phyloP scores from a whole-genome alignment of 2,888 invertebrate genomes.

The Callyntrura sp. region DNA sequence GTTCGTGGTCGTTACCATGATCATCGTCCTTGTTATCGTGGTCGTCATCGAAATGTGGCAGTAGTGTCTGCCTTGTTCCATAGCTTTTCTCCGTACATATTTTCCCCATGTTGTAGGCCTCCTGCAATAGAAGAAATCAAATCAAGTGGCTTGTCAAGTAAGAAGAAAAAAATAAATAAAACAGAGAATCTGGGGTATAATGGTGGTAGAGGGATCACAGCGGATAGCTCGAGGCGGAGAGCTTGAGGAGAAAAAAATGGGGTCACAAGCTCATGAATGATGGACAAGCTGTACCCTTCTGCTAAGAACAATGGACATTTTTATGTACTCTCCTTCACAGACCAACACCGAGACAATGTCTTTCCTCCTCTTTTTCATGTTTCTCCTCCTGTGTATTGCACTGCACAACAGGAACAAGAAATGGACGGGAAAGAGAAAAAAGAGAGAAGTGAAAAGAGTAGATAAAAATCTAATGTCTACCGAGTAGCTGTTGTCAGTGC shows the following conservation, averaged over 20 bases:
- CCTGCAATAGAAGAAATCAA: slow-evolving; percentile 33
- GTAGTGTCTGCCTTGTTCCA: background rate
- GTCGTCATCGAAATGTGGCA: slow-evolving; percentile 19
- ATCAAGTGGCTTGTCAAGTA: slow-evolving; percentile 10
- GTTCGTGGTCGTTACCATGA: slow-evolving; percentile 17
- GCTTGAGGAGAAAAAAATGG: slow-evolving; percentile 47
- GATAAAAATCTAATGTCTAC: background rate
- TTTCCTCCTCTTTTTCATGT: background rate
- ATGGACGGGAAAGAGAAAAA: background rate
- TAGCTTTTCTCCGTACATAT: too few relatives aligned
- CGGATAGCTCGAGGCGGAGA: background rate
- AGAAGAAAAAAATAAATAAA: slow-evolving; percentile 45
- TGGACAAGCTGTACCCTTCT: slow-evolving; percentile 63
- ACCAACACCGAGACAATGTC: background rate
- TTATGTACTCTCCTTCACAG: slow-evolving; percentile 10
- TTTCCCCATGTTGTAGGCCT: background rate
- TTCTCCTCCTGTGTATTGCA: background rate
- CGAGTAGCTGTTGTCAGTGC: background rate
- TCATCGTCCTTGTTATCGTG: background rate
- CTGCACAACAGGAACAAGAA: background rate
- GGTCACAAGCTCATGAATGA: slow-evolving; percentile 74
- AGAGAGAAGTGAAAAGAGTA: background rate
- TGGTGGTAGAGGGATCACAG: slow-evolving; percentile 12
- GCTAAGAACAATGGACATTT: slow-evolving; percentile 40
- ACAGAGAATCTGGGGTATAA: slow-evolving; percentile 18